Base-by-base conservation (phyloP, 2,797 vertebrate genomes). In the Pangasius macronema region DNA sequence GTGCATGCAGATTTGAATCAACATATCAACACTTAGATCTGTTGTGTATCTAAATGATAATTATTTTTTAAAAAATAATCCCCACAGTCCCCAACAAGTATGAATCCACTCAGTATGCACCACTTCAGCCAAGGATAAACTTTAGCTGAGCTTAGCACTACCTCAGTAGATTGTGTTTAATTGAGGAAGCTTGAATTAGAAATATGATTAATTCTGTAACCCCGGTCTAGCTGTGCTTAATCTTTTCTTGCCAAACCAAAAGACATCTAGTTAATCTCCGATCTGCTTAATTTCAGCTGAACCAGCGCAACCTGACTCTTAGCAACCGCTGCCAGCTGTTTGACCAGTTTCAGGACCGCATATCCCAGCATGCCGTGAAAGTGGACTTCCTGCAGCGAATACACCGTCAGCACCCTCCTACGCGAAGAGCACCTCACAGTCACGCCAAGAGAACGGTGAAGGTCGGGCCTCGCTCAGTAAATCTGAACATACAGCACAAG, bases 321-420 rank as follows among this genome's bases (percentile, higher is more conserved):
- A 97, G 96, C 93, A 97, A 97, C 93, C 96, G 97, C 91, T 97
- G 97, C 94, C 96, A 97, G 94, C 96, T 97, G 53, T 97, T 97
- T 93, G 97, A 97, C 94, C 96, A 95, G 90, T 97, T 97, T 94
- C 97, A 97, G 93, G 97, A 97, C 93, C 95, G 95, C 92, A 95
- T 97, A 88, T 97, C 97, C 27, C 97, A 97, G 94, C 97, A 97
- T 0, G 96, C 96, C 10, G 95, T 97, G 91, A 97, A 97, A 94
- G 95, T 97, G 90, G 97, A 97, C 93, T 97, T 97, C 93, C 93
- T 97, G 90, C 97, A 96, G 92, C 94, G 95, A 92, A 95, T 97
- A 92, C 97, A 97, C 91, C 96, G 96, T 90, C 96, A 95, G 84
- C 94, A 97, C 87, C 96, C 96, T 36, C 97, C 97, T 2, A 96